Base-by-base conservation (phyloP, 2,888 invertebrate species). In the Stomorhina lunata region DNA sequence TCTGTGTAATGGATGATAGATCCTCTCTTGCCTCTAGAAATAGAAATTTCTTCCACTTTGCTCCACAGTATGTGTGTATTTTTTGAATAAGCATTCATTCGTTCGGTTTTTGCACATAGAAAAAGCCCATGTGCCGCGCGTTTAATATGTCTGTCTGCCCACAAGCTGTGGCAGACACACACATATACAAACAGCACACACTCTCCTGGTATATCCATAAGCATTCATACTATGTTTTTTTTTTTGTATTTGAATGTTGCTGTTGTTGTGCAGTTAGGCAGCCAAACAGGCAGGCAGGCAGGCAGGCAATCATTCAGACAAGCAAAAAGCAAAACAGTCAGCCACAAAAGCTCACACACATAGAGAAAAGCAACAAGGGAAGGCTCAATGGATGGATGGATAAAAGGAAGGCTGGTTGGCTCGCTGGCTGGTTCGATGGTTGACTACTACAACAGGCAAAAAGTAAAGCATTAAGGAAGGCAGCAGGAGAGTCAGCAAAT, bases 71-170 rank as follows among this genome's bases (percentile, higher is more conserved):
- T 57, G 27, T 69, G 20, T 63, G 63, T 66, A n/a, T 37, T 68
- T 68, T 55, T 50, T 59, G 17, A 76, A 57, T 71, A 81, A 76
- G 59, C 71, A 81, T 81, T 81, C 65, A 71, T 76, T 76, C 65
- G 55, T 76, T 37, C 48, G 77, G 66, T 78, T 81, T 81, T 72
- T 77, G 76, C 72, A 72, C 75, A 69, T 59, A 66, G 65, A 81
- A 82, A 75, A 82, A 82, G 78, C 75, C 82, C 82, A 82, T 79
- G 79, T 79, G 82, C 75, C 75, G 82, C 79, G 82, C 79, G 79
- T 75, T 82, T 79, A 71, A 75, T 72, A 45, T 77, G 79, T 68
- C 76, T 82, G 81, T 63, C 83, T 83, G 81, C 77, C 80, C 72
- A 80, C 78, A 83, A 79, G 78, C 80, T 80, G 83, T 82, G 69